These are phyloP conservation scores for Mus spretus DNA, from an alignment of 2,797 vertebrate species.

Conservation along the genomic window DNA sequence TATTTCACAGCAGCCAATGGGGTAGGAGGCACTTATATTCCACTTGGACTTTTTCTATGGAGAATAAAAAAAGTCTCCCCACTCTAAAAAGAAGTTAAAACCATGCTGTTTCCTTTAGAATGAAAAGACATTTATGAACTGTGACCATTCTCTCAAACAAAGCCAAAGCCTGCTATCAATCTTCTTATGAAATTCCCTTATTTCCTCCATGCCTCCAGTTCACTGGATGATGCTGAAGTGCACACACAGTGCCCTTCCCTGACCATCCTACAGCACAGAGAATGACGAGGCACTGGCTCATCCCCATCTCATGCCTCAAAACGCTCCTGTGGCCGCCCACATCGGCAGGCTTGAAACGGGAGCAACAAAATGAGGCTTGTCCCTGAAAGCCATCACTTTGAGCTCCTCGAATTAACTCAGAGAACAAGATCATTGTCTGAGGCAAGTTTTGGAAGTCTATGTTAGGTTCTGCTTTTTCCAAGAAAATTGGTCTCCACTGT, in stretches of 20 bases:
- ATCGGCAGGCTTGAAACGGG: neutral
- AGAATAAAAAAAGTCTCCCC: neutral
- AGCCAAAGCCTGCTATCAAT: conserved; percentile 45
- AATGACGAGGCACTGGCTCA: neutral
- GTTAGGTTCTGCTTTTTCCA: neutral
- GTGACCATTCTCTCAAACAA: conserved; percentile 64
- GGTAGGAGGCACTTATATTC: neutral
- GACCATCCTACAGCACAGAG: neutral
- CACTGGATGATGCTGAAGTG: neutral
- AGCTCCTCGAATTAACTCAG: neutral
- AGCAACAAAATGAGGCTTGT: neutral
- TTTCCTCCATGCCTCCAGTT: neutral
- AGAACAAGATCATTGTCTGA: neutral
- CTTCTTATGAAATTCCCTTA: neutral
- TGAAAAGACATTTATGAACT: conserved; percentile 71
- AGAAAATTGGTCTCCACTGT: neutral
- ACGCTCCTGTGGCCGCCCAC: neutral
- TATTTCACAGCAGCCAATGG: conserved; percentile 15
- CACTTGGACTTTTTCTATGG: conserved; percentile 55
- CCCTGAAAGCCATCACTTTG: neutral
- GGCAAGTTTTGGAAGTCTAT: neutral
- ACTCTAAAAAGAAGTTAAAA: conserved; percentile 66
- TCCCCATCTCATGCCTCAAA: neutral
- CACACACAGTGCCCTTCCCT: neutral
- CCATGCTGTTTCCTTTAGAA: conserved; percentile 71